Evolutionary conservation across 1,140 invertebrate species (phyloP).

Genomic region (Brevipalpus yothersi): DNA sequence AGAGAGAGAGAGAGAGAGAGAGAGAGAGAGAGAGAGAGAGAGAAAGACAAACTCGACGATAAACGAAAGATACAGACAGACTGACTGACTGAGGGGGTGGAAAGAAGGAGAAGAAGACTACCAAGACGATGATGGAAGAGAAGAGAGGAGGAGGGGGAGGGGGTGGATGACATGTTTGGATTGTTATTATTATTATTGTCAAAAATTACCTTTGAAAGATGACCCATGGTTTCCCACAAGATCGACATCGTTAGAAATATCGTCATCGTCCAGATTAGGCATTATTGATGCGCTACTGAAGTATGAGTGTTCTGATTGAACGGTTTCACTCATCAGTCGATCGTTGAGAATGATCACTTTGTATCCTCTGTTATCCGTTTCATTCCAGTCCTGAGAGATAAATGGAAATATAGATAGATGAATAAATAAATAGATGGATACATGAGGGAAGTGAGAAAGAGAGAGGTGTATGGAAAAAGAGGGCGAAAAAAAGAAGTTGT

Average conservation of each 20-base stretch:
- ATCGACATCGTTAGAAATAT: not conserved
- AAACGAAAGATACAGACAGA: not conserved
- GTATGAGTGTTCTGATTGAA: not conserved
- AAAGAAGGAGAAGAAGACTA: not conserved
- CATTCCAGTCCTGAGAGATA: not conserved
- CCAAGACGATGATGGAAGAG: not conserved
- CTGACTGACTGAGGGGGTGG: not conserved
- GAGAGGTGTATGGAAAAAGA: not conserved
- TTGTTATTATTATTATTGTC: not conserved
- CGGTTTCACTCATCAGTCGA: constrained; percentile 8
- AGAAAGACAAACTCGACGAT: not conserved
- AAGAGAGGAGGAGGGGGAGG: not conserved
- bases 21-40: not conserved
- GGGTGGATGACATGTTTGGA: not conserved
- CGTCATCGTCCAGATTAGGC: not conserved
- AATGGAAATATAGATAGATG: too few relatives aligned
- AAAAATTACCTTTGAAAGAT: not conserved
- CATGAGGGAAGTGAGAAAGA: not conserved
- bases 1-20: too few relatives aligned
- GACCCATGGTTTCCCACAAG: not conserved
- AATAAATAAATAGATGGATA: not conserved
- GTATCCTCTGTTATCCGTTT: not conserved
- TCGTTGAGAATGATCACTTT: constrained; percentile 8
- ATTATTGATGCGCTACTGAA: not conserved
- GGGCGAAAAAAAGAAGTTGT: not conserved